Evolutionary conservation across 2,113 vertebrate genomes (phyloP), one percentile per base, ranked within the genome.

Genomic region (Calcarius ornatus): DNA sequence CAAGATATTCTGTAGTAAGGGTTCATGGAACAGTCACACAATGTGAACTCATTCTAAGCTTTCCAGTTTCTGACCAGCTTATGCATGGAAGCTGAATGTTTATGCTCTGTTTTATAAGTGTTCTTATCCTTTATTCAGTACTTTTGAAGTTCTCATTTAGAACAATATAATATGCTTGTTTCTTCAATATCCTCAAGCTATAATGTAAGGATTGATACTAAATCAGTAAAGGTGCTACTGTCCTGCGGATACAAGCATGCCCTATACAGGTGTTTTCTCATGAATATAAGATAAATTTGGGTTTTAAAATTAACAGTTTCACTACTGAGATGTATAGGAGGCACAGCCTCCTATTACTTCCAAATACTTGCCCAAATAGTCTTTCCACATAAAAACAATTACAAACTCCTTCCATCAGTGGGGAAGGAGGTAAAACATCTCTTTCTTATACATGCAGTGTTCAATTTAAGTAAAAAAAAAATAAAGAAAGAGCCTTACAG

Each of bases 121-220:
- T 86, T 91, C 53, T 88, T 80, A 79, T 72, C 37, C 77, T 93
- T 95, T 87, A 89, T 91, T 92, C 71, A 79, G 54, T 75, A 61
- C 19, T 85, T 96, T 28, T 28, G 35, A 84, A 85, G 81, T 87
- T 87, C 57, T 82, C 33, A 82, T 97, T 91, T 95, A 71, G 43
- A 82, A 48, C 27, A 65, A 27, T 59, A 68, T 71, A 71, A 69
- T 76, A 48, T 54, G 16, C 82, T 89, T 94, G 15, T 87, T 91
- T 88, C 65, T 89, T 96, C 71, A 71, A 18, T 92, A 85, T 53
- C 73, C n/a, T 81, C 37, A 53, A 81, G 77, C 37, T 82, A 56
- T 65, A 91, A 59, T 1, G 1, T 68, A 85, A 87, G 57, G 25
- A 82, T 76, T 84, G 48, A 87, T 65, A 85, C 31, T 82, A 85